phyloP scores from a whole-genome alignment of 2,888 invertebrate genomes.

The Charanyca ferruginea region DNA sequence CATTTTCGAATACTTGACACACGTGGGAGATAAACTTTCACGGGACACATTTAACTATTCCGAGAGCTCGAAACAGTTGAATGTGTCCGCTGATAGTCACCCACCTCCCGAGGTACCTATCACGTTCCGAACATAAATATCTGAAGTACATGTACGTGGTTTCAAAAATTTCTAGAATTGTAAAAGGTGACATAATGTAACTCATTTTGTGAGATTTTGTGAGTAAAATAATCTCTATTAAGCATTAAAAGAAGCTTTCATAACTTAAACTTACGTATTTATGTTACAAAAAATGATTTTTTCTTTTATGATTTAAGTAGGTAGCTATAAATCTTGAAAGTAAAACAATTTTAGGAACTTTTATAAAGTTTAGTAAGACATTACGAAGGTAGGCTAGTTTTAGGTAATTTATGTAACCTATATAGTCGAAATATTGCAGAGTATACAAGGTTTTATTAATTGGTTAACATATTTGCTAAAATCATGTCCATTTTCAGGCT shows the following conservation, averaged over 20 bases:
- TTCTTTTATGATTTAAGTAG: background rate
- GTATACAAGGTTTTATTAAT: background rate
- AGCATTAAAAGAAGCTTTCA: background rate
- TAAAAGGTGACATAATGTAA: too few relatives aligned
- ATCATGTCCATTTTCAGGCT: too few relatives aligned
- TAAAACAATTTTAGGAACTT: background rate
- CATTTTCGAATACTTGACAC: conserved; percentile 2
- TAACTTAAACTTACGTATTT: background rate
- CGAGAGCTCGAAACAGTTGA: too few relatives aligned
- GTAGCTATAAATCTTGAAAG: background rate
- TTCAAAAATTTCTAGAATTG: background rate
- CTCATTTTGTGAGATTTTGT: background rate
- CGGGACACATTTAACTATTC: background rate
- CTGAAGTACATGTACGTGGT: background rate
- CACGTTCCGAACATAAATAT: conserved; percentile 30
- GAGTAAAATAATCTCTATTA: background rate
- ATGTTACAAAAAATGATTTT: background rate
- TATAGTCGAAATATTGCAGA: background rate
- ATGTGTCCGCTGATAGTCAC: too few relatives aligned
- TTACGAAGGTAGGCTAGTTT: background rate
- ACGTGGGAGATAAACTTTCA: conserved; percentile 9
- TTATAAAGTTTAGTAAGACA: background rate
- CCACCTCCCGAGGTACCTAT: background rate
- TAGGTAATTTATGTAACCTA: background rate
- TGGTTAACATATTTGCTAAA: background rate